Conservation (phyloP, 1,140 invertebrate genomes). For the Steinernema khuongi region DNA sequence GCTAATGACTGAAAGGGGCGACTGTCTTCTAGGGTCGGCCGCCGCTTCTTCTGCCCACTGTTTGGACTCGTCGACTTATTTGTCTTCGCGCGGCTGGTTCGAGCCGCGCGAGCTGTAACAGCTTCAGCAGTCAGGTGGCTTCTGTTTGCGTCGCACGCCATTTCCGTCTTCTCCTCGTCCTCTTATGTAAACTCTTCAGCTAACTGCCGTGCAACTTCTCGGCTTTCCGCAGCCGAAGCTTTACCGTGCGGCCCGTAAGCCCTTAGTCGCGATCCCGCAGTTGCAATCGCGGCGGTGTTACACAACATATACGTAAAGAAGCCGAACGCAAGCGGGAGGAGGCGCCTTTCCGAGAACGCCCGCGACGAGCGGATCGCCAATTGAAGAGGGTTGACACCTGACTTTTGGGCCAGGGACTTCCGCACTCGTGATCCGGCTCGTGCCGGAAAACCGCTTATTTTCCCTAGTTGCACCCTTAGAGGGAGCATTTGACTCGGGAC, state of each 20-base stretch:
- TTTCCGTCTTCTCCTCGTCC: background rate
- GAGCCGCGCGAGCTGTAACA: conserved; percentile 12
- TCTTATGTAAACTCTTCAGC: conserved; percentile 7
- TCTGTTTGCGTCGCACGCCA: conserved; percentile 10
- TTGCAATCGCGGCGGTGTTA: conserved; percentile 9
- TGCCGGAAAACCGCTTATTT: background rate
- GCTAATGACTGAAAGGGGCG: background rate
- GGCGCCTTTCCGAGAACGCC: conserved; percentile 6
- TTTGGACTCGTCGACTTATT: conserved; percentile 3
- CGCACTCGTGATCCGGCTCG: conserved; percentile 5
- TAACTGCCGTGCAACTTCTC: background rate
- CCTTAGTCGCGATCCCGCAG: conserved; percentile 1
- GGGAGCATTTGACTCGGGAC: too few species aligned
- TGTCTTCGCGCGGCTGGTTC: conserved; percentile 8
- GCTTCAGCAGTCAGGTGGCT: background rate
- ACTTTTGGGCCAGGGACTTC: background rate
- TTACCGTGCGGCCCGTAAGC: background rate
- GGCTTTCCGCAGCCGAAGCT: background rate
- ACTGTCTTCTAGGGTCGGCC: conserved; percentile 11
- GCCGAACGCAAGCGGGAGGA: background rate
- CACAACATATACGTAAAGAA: conserved; percentile 17
- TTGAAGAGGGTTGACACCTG: background rate
- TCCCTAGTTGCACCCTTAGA: background rate
- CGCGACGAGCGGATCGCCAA: background rate
- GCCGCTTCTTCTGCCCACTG: background rate